Evolutionary conservation across 64 coral and sea anemone genomes (phyloP).

Genomic region (Stylophora pistillata): DNA sequence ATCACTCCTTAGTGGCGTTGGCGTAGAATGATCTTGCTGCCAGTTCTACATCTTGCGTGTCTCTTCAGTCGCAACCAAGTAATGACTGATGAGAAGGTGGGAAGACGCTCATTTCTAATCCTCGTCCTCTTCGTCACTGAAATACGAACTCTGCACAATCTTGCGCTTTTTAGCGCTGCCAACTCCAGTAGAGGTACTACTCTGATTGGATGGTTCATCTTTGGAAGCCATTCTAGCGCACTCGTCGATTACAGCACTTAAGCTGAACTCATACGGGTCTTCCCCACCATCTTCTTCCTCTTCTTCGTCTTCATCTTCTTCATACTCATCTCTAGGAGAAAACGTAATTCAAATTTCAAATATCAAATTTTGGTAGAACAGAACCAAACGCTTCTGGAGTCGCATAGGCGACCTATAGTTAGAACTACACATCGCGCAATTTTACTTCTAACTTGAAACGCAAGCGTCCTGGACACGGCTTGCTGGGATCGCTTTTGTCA

Average conservation of each 20-base stretch:
- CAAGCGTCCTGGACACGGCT: too few species aligned
- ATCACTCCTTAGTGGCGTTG: too few species aligned
- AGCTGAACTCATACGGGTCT: conserved; percentile 65
- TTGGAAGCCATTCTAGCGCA: conserved; percentile 48
- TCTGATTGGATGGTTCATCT: conserved; percentile 4
- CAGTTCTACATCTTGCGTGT: too few species aligned
- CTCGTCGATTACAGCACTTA: conserved; percentile 63
- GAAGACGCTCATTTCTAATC: neutral
- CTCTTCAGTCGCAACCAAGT: neutral
- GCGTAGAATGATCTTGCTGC: too few species aligned
- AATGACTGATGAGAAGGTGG: neutral
- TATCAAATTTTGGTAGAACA: too few species aligned
- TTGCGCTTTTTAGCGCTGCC: conserved; percentile 32
- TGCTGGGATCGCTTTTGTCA: too few species aligned
- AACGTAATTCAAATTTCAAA: neutral
- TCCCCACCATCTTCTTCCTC: conserved; percentile 56
- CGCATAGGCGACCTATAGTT: too few species aligned
- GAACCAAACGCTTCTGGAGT: too few species aligned
- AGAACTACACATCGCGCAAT: too few species aligned
- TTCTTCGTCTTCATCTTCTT: conserved; percentile 54
- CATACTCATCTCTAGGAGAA: neutral
- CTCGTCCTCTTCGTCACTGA: conserved; percentile 72
- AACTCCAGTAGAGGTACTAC: neutral
- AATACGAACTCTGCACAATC: conserved; percentile 60
- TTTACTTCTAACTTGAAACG: too few species aligned